A percentile compares a stretch with the other conserved stretches of the same genome.
Evolutionary conservation across 2,113 vertebrate species (phyloP).

Genomic region (Stegastes partitus): DNA sequence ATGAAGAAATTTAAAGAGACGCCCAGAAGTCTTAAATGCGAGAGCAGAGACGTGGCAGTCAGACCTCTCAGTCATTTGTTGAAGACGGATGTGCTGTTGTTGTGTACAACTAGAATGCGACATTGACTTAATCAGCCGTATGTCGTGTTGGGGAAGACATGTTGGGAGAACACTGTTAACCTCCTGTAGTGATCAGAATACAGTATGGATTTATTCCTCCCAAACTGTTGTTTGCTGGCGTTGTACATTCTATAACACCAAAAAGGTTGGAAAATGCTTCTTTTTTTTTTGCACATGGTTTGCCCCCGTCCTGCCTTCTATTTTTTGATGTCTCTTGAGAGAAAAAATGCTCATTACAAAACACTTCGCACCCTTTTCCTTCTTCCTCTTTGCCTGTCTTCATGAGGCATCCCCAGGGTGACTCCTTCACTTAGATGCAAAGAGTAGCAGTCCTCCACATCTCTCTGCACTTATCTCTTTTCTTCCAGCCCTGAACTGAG

Average conservation of each 20-base stretch:
- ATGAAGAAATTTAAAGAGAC: constrained; percentile 22
- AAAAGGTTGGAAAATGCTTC: not conserved
- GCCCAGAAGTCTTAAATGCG: not conserved
- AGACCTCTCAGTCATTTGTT: too few species aligned
- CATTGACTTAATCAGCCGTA: constrained; percentile 31
- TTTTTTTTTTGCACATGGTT: constrained; percentile 16
- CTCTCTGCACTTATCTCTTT: constrained; percentile 16
- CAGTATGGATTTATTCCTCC: constrained; percentile 51
- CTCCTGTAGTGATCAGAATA: constrained; percentile 42
- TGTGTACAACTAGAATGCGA: not conserved
- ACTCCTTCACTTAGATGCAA: constrained; percentile 50
- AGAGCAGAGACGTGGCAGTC: too few species aligned
- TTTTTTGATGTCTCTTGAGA: constrained; percentile 42
- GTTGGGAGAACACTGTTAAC: constrained; percentile 46
- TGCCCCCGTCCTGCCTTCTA: constrained; percentile 10
- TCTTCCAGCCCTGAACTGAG: not conserved
- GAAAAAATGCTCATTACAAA: constrained; percentile 60
- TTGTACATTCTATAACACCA: not conserved
- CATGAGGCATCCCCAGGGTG: constrained; percentile 45
- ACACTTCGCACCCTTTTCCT: constrained; percentile 46
- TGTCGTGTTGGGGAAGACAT: constrained; percentile 40
- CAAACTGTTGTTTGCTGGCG: not conserved
- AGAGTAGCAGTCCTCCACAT: constrained; percentile 21
- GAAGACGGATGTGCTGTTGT: not conserved
- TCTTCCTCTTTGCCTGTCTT: constrained; percentile 43